phyloP scores from a whole-genome alignment of 2,888 invertebrate species.

The Drosophila leonis region DNA sequence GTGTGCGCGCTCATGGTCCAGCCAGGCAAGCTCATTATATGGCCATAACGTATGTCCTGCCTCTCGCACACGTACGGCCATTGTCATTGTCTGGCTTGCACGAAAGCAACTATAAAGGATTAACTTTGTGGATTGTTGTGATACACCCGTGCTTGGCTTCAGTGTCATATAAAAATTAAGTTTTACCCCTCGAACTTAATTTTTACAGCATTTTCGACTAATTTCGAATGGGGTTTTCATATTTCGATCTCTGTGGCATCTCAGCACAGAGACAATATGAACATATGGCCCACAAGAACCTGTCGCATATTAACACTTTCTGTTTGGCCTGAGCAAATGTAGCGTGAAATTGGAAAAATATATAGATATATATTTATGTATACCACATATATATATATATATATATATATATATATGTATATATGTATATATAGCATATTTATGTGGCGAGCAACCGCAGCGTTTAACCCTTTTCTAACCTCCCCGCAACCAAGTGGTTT shows the following conservation, averaged over 20 bases:
- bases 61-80: slow-evolving; percentile 29
- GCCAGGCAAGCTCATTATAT: slow-evolving; percentile 81
- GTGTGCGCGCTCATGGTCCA: slow-evolving; percentile 14
- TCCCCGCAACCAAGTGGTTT: slow-evolving; percentile 57
- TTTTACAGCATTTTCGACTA: slow-evolving; percentile 63
- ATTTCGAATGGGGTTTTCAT: slow-evolving; percentile 42
- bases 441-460: slow-evolving; percentile 44
- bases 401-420: slow-evolving; percentile 1
- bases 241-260: not conserved
- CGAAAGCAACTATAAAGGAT: slow-evolving; percentile 63
- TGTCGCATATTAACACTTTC: slow-evolving; percentile 72
- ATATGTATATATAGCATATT: not conserved
- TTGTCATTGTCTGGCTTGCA: slow-evolving; percentile 51
- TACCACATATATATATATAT: not conserved
- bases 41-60: slow-evolving; percentile 76
- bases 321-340: slow-evolving; percentile 65
- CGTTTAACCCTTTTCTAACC: slow-evolving; percentile 68
- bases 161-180: slow-evolving; percentile 62
- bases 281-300: slow-evolving; percentile 68
- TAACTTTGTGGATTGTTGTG: slow-evolving; percentile 64
- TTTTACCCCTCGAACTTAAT: slow-evolving; percentile 51
- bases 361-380: slow-evolving; percentile 20
- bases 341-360: slow-evolving; percentile 81
- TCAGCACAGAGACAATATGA: slow-evolving; percentile 22
- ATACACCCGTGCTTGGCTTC: slow-evolving; percentile 18